Percentiles rank a stretch among this genome's conserved stretches.
phyloP scores from a whole-genome alignment of 2,797 vertebrate genomes.

The Sebastes nivosus region DNA sequence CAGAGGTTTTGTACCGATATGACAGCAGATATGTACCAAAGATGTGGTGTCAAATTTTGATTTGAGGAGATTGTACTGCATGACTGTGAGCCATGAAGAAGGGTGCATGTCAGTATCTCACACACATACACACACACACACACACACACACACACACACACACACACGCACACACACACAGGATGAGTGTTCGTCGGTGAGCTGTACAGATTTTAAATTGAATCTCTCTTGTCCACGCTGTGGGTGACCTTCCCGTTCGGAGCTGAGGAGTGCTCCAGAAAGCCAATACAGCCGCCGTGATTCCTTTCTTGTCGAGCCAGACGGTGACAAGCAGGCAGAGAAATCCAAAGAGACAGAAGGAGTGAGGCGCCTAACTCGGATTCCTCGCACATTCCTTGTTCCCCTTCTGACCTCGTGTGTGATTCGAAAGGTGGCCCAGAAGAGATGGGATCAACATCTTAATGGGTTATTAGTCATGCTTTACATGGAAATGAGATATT shows the following conservation, averaged over 20 bases:
- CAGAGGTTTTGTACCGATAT: accelerated
- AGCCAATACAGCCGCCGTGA: conserved; percentile 61
- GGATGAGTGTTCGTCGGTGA: conserved; percentile 29
- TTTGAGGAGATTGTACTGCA: not conserved
- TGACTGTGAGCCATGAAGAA: too few species aligned
- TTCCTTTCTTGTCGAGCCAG: conserved; percentile 55
- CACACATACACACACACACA: not conserved
- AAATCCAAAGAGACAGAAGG: conserved; percentile 18
- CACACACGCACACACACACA: not conserved
- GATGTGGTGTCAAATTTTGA: conserved; percentile 22
- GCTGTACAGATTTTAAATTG: conserved; percentile 67
- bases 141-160: not conserved
- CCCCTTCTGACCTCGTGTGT: conserved; percentile 4
- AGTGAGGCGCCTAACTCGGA: not conserved
- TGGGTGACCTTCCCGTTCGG: conserved; percentile 71
- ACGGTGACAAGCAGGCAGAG: conserved; percentile 36
- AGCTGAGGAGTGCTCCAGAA: conserved; percentile 58
- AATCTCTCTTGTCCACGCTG: conserved; percentile 57
- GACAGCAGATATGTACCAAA: not conserved
- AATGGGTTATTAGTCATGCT: not conserved
- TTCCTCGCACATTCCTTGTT: not conserved
- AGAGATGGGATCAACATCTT: conserved; percentile 1
- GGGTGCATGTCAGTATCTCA: conserved; percentile 13
- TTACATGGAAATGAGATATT: not conserved
- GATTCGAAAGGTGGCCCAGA: not conserved